Evolutionary conservation across 2,888 invertebrate species (phyloP).

Genomic region (Mystacides longicornis): DNA sequence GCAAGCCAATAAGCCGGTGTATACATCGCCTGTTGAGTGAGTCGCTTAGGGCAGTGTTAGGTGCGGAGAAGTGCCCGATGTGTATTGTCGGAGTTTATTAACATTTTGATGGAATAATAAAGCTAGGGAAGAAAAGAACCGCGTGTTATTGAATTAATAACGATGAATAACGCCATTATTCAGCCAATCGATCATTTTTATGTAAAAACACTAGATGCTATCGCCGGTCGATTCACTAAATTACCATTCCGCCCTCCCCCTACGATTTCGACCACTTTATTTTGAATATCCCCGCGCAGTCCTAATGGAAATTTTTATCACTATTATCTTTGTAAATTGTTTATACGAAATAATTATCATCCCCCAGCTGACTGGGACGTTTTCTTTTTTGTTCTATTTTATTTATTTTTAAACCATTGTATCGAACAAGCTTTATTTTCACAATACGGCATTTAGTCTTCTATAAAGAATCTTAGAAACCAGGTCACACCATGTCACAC

Average conservation of each 20-base stretch:
- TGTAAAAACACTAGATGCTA: not conserved
- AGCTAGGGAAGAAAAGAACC: not conserved
- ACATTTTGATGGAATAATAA: not conserved
- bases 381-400: too few relatives aligned
- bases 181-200: not conserved
- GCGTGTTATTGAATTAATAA: not conserved
- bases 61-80: too few relatives aligned
- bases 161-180: not conserved
- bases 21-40: too few relatives aligned
- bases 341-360: not conserved
- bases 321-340: not conserved
- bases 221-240: not conserved
- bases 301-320: not conserved
- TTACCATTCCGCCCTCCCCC: not conserved
- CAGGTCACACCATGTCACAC: too few relatives aligned
- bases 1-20: too few relatives aligned
- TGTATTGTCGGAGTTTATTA: too few relatives aligned
- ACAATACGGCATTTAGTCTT: too few relatives aligned
- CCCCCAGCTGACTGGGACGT: not conserved
- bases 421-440: too few relatives aligned
- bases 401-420: too few relatives aligned
- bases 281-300: not conserved
- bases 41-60: too few relatives aligned
- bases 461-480: too few relatives aligned
- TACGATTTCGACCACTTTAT: not conserved